phyloP scores from a whole-genome alignment of 2,113 vertebrate species.

The Tragelaphus scriptus region DNA sequence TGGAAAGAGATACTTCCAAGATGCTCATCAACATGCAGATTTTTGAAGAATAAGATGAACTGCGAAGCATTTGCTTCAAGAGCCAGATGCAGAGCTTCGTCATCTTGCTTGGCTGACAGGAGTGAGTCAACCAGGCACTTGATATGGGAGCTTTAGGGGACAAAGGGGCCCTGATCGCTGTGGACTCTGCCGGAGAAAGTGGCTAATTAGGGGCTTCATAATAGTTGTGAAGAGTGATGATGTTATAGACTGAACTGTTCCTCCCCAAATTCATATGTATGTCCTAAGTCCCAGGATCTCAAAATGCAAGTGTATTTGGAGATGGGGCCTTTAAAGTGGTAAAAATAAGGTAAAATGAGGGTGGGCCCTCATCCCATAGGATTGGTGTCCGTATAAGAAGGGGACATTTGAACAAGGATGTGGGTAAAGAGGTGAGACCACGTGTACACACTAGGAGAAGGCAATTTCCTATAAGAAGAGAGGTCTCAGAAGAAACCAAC shows the following conservation, averaged over 20 bases:
- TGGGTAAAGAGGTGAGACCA: background rate
- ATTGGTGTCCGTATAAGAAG: background rate
- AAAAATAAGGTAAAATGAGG: background rate
- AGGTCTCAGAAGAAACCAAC: background rate
- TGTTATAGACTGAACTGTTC: background rate
- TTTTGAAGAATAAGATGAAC: background rate
- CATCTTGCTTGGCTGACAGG: background rate
- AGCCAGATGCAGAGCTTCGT: background rate
- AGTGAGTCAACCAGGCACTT: background rate
- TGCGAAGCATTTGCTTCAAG: background rate
- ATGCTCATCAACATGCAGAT: conserved; percentile 10
- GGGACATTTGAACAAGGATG: background rate
- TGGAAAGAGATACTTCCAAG: background rate
- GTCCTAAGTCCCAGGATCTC: background rate
- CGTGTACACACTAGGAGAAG: background rate
- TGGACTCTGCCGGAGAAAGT: background rate
- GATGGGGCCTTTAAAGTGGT: background rate
- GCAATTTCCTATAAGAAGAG: background rate
- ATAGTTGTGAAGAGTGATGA: background rate
- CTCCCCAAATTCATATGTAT: background rate
- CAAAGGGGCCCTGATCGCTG: background rate
- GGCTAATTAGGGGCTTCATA: background rate
- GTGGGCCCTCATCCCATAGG: background rate
- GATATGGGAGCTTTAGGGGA: background rate
- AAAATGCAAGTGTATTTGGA: background rate